A percentile compares a stretch with the other conserved stretches of the same genome.
These are phyloP conservation scores for Notocelia uddmanniana DNA, from an alignment of 2,888 invertebrate species.

Conservation along the genomic window DNA sequence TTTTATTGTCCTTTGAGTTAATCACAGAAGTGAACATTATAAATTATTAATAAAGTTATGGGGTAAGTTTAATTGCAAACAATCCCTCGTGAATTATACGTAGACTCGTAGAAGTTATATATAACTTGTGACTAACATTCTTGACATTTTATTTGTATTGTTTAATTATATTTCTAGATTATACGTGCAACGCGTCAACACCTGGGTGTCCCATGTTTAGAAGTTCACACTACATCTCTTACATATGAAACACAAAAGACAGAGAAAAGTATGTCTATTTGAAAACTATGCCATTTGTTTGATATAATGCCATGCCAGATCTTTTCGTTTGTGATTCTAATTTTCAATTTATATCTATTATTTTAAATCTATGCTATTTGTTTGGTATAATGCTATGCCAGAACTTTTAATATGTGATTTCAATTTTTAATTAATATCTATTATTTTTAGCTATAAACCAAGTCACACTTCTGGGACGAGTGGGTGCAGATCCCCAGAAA, in stretches of 20 bases:
- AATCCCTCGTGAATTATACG: constrained; percentile 1
- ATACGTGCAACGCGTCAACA: constrained; percentile 52
- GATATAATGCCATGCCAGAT: too few species aligned
- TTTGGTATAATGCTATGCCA: too few species aligned
- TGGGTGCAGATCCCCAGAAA: constrained; percentile 95
- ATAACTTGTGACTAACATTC: not conserved
- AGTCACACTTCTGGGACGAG: constrained; percentile 94
- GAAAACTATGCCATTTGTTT: too few species aligned
- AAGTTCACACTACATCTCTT: constrained; percentile 54
- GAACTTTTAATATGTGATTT: constrained; percentile 4
- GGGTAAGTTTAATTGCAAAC: constrained; percentile 28
- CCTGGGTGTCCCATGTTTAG: constrained; percentile 50
- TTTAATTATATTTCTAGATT: constrained; percentile 53
- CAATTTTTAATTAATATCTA: not conserved
- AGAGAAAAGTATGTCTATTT: constrained; percentile 72
- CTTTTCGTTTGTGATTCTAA: too few species aligned
- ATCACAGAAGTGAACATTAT: not conserved
- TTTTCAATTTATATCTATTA: too few species aligned
- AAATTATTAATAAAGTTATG: not conserved
- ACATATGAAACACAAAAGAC: constrained; percentile 65
- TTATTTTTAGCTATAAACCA: constrained; percentile 88
- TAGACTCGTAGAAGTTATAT: constrained; percentile 24
- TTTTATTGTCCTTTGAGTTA: not conserved
- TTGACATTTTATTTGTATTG: not conserved
- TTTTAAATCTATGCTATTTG: too few species aligned